Percentiles rank a stretch among this genome's conserved stretches.
Conservation (phyloP, 2,888 invertebrate genomes). For the Criorhina ranunculi region DNA sequence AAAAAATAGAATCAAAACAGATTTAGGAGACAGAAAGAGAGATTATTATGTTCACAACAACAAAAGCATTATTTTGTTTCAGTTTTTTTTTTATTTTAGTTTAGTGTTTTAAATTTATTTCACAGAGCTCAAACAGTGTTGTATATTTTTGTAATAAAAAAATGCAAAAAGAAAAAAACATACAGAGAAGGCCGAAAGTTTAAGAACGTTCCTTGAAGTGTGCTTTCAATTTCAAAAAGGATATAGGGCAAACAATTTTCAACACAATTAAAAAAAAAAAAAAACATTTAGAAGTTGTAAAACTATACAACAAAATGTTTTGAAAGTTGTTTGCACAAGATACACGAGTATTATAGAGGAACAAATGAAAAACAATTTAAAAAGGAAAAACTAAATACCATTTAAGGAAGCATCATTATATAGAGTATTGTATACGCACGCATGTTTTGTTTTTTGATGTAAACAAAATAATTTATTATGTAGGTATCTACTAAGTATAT, state of each 20-base stretch:
- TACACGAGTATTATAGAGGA: neutral
- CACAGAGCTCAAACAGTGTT: constrained; percentile 54
- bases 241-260: too few relatives aligned
- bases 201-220: neutral
- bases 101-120: constrained; percentile 17
- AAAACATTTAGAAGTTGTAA: too few relatives aligned
- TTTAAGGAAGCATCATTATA: constrained; percentile 71
- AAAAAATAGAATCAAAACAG: neutral
- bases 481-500: constrained; percentile 47
- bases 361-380: constrained; percentile 9
- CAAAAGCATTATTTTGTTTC: constrained; percentile 49
- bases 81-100: constrained; percentile 3
- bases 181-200: neutral
- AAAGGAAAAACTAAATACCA: constrained; percentile 61
- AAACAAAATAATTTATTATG: constrained; percentile 31
- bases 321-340: constrained; percentile 32
- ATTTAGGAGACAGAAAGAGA: constrained; percentile 16
- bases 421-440: constrained; percentile 69
- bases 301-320: too few relatives aligned
- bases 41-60: constrained; percentile 55
- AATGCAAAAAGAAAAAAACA: constrained; percentile 42
- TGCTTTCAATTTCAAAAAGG: constrained; percentile 10
- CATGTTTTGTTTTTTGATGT: constrained; percentile 50
- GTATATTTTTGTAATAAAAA: constrained; percentile 46
- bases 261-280: neutral